Evolutionary conservation across 2,797 vertebrate genomes (phyloP), one percentile per base, ranked within the genome.

Genomic region (Hemibagrus guttatus): DNA sequence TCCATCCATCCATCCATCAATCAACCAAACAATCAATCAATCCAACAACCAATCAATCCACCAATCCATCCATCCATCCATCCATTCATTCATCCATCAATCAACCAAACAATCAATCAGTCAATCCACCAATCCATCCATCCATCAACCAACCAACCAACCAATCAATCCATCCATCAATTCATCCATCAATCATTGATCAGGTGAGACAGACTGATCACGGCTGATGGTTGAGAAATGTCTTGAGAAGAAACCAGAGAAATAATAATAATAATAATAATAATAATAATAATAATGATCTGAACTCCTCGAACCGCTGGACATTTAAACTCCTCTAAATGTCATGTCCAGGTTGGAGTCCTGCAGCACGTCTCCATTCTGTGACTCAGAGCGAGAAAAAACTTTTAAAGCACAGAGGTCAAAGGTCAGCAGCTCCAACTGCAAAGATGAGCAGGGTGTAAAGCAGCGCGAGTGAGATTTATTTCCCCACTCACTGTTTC

Each of bases 391-490:
- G 58, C 12, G 74, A 49, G 19, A 26, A 69, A 79, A 54, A 86
- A 42, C 26, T 72, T 76, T 75, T 81, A 76, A 81, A 78, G 46
- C 72, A 85, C 42, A 52, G 14, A 2, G 3, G 54, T 46, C 76
- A 68, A 64, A 83, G 83, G 83, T 28, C 26, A 68, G 84, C 23
- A 12, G 75, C 79, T 58, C 61, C 23, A 68, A 82, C 54, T 86
- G 86, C 78, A 85, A 52, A 69, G 23, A 58, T 75, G 68, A 71
- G 69, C 76, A 21, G n/a, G 61, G 75, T 79, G 46, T 52, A 54
- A 79, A 72, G 14, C 1, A 5, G 31, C 12, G 0, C 11, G 35
- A 2, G 26, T 17, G 39, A 90, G 88, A 93, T 92, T 92, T 86
- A 91, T 90, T 11, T 31, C 59, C 35, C 64, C 71, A 69, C 84